Evolutionary conservation across 2,113 vertebrate genomes (phyloP).

Genomic region (Abramis brama): DNA sequence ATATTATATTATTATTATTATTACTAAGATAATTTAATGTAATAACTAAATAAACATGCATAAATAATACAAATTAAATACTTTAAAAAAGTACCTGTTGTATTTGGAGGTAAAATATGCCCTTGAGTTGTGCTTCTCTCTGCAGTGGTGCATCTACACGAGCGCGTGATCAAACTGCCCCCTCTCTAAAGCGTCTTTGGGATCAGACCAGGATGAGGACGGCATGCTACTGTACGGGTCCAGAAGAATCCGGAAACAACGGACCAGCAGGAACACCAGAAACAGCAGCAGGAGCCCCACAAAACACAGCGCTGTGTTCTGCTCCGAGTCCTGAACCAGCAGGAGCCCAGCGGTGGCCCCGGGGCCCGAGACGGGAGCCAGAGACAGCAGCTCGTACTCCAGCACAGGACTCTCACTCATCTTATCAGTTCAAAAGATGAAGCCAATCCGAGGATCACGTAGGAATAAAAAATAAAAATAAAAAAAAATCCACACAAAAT

Average conservation of each 20-base stretch:
- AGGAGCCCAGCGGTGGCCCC: conserved; percentile 68
- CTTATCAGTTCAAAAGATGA: conserved; percentile 27
- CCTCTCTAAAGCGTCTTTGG: conserved; percentile 88
- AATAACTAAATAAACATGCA: no score
- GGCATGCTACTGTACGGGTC: conserved; percentile 98
- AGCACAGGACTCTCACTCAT: conserved; percentile 85
- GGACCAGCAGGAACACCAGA: conserved; percentile 87
- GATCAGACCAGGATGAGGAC: conserved; percentile 89
- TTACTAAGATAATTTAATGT: no score
- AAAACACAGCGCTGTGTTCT: conserved; percentile 88
- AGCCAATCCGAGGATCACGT: not conserved
- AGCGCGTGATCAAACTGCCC: conserved; percentile 91
- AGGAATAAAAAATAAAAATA: not conserved
- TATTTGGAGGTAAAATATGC: not conserved
- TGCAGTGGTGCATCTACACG: conserved; percentile 69
- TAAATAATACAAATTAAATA: no score
- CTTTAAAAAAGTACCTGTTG: not conserved
- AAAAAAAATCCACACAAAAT: not conserved
- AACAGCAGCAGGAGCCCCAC: conserved; percentile 89
- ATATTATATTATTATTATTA: no score
- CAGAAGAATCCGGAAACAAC: conserved; percentile 90
- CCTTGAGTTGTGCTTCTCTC: not conserved
- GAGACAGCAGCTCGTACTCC: conserved; percentile 72
- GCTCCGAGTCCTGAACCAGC: conserved; percentile 81
- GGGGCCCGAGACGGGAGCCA: conserved; percentile 74